Evolutionary conservation across 2,113 vertebrate genomes (phyloP).

Genomic region (Conger conger): DNA sequence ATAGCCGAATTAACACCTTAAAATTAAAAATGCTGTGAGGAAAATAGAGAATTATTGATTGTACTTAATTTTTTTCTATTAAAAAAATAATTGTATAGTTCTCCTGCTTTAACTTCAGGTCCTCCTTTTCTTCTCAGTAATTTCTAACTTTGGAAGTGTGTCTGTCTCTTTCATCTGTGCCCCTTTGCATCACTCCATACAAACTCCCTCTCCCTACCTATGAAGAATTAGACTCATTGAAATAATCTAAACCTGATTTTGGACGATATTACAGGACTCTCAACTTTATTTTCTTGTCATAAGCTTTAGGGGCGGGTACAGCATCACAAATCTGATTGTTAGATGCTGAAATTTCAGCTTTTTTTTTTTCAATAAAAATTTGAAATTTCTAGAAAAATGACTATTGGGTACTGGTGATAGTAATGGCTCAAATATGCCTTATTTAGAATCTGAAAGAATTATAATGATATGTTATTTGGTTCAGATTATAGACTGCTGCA

Average conservation of each 20-base stretch:
- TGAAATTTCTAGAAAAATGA: no score
- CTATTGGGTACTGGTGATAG: no score
- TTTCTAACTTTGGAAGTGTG: conserved; percentile 44
- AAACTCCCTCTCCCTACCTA: conserved; percentile 33
- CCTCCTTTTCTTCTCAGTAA: conserved; percentile 24
- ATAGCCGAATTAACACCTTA: neutral
- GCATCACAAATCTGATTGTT: no score
- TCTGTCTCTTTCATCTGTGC: conserved; percentile 48
- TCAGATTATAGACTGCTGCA: no score
- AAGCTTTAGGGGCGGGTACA: no score
- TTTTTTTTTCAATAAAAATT: no score
- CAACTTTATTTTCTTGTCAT: no score
- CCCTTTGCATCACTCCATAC: conserved; percentile 45
- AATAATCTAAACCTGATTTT: conserved; percentile 32
- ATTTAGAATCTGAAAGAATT: no score
- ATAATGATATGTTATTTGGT: no score
- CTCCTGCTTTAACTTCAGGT: conserved; percentile 37
- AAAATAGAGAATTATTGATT: neutral
- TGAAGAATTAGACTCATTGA: conserved; percentile 29
- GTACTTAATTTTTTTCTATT: neutral
- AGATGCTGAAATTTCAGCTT: no score
- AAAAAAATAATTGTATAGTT: neutral
- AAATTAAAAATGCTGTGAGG: neutral
- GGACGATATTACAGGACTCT: no score
- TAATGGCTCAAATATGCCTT: no score